Conservation (phyloP, 2,113 vertebrate genomes). For the Mormoops blainvillei region DNA sequence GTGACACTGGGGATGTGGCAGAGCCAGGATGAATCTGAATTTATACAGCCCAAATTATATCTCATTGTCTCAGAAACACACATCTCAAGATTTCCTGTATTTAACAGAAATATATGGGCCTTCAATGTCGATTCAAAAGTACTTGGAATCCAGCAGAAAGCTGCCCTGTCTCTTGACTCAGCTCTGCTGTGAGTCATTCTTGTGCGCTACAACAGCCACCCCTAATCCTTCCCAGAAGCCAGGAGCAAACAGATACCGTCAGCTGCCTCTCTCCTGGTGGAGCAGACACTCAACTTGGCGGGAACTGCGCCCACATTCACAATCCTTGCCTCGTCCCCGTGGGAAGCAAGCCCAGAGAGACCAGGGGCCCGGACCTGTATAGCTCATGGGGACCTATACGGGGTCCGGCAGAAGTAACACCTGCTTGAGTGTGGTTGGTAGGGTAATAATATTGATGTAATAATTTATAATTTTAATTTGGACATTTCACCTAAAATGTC, state of each 20-base stretch:
- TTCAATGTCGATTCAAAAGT: not conserved
- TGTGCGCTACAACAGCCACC: not conserved
- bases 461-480: too few relatives aligned
- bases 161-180: not conserved
- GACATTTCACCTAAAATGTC: too few relatives aligned
- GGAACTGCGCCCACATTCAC: rapidly evolving
- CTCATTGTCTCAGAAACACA: not conserved
- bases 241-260: not conserved
- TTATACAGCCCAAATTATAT: not conserved
- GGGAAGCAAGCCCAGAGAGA: not conserved
- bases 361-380: not conserved
- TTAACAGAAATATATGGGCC: not conserved
- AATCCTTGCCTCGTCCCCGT: not conserved
- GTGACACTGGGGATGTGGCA: not conserved
- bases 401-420: too few relatives aligned
- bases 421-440: too few relatives aligned
- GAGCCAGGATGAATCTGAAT: not conserved
- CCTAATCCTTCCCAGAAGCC: not conserved
- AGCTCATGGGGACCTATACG: not conserved
- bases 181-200: not conserved
- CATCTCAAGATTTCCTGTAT: not conserved
- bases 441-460: too few relatives aligned
- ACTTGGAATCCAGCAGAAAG: not conserved
- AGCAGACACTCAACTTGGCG: not conserved
- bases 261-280: not conserved